phyloP scores from a whole-genome alignment of 2,113 vertebrate genomes.

The Acrocephalus arundinaceus region DNA sequence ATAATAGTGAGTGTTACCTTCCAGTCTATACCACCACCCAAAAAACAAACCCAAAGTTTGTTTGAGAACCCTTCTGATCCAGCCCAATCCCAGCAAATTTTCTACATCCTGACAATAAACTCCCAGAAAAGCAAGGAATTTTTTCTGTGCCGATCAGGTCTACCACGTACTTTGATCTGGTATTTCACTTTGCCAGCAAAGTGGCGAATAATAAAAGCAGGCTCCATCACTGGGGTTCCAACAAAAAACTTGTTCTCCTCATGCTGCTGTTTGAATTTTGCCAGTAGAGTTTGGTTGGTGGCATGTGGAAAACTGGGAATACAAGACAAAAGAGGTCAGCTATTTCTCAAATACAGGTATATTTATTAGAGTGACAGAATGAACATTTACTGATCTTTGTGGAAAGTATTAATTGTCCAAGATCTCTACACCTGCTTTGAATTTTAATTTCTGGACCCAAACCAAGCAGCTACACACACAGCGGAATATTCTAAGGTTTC shows the following conservation, averaged over 20 bases:
- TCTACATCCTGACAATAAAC: background rate
- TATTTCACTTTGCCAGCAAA: conserved; percentile 97
- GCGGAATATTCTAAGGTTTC: background rate
- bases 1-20: rapidly evolving
- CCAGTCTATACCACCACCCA: background rate
- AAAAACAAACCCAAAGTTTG: background rate
- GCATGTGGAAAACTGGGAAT: conserved; percentile 89
- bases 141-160: background rate
- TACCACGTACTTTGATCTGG: conserved; percentile 87
- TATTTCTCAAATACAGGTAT: background rate
- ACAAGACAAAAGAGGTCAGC: background rate
- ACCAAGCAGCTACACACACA: background rate
- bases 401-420: background rate
- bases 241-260: conserved; percentile 94
- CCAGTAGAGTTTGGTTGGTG: conserved; percentile 91
- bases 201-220: conserved; percentile 94
- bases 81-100: background rate
- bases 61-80: background rate
- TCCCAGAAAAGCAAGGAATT: background rate
- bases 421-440: background rate
- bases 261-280: conserved; percentile 98
- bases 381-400: background rate
- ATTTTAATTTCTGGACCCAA: background rate
- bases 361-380: background rate
- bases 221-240: conserved; percentile 92